A percentile compares a stretch with the other conserved stretches of the same genome.
These are phyloP conservation scores for Trididemnum nubilum DNA, from an alignment of 23 tunicate genomes.

Conservation along the genomic window DNA sequence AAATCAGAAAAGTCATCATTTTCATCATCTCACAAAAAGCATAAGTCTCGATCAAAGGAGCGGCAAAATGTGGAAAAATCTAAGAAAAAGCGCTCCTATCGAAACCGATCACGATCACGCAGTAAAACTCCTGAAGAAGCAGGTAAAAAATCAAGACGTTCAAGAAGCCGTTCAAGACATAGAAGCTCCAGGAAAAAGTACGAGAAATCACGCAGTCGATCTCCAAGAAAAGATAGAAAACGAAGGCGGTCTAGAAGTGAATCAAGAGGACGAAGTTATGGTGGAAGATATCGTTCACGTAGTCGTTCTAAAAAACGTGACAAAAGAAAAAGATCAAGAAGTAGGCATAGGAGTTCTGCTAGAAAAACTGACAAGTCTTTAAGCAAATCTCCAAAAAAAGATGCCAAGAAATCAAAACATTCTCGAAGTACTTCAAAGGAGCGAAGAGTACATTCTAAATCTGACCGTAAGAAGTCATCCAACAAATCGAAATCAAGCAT, in stretches of 20 bases:
- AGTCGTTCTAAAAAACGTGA: conserved; percentile 10
- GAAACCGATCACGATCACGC: background rate
- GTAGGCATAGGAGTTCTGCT: conserved; percentile 11
- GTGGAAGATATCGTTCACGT: conserved; percentile 28
- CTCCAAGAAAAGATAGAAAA: background rate
- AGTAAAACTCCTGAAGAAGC: conserved; percentile 2
- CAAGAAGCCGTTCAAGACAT: conserved; percentile 16
- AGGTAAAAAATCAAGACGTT: conserved; percentile 3
- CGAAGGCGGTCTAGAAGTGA: conserved; percentile 20
- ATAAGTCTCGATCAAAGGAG: conserved; percentile 26
- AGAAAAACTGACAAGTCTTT: background rate
- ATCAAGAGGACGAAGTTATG: background rate
- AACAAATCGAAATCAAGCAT: background rate
- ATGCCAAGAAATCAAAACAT: background rate
- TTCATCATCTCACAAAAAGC: background rate
- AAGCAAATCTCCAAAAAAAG: conserved; percentile 36
- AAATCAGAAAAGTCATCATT: background rate
- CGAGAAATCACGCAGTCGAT: conserved; percentile 3
- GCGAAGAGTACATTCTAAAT: background rate
- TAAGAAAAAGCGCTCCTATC: no score
- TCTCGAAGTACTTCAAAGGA: conserved; percentile 15
- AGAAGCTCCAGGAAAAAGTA: background rate
- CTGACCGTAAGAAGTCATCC: background rate
- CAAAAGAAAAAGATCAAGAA: conserved; percentile 10
- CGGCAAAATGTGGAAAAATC: background rate